These are phyloP conservation scores for Girardinichthys multiradiatus DNA, from an alignment of 2,113 vertebrate genomes.

Conservation along the genomic window DNA sequence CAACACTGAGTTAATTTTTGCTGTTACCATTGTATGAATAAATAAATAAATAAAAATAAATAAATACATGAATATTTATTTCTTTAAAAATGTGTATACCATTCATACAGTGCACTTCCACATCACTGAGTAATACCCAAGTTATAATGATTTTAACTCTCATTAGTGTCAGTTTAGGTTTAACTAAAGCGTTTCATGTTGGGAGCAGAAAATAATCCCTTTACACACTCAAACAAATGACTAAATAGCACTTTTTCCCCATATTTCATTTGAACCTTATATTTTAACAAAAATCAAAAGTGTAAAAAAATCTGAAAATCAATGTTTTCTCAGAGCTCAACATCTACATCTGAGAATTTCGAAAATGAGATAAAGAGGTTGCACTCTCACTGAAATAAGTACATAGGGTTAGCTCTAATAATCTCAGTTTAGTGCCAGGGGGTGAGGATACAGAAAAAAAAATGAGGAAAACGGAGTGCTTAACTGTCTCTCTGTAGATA, in stretches of 20 bases:
- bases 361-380: conserved; percentile 48
- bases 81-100: conserved; percentile 74
- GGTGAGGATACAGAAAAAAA: conserved; percentile 44
- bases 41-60: conserved; percentile 82
- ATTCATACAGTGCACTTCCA: conserved; percentile 55
- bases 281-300: conserved; percentile 10
- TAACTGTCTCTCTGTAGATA: conserved; percentile 41
- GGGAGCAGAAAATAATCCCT: conserved; percentile 10
- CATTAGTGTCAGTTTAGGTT: conserved; percentile 8
- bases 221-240: background rate
- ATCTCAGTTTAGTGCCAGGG: conserved; percentile 39
- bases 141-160: background rate
- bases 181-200: conserved; percentile 23
- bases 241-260: background rate
- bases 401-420: conserved; percentile 62
- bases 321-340: conserved; percentile 31
- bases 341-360: conserved; percentile 42
- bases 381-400: conserved; percentile 46
- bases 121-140: conserved; percentile 17
- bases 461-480: conserved; percentile 22
- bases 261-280: conserved; percentile 5
- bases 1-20: conserved; percentile 40
- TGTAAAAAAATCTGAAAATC: conserved; percentile 16
- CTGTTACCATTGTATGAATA: conserved; percentile 52
- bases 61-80: conserved; percentile 82